These are phyloP conservation scores for Cynodonichthys magdalenae DNA, from an alignment of 2,797 vertebrate genomes.

Conservation along the genomic window DNA sequence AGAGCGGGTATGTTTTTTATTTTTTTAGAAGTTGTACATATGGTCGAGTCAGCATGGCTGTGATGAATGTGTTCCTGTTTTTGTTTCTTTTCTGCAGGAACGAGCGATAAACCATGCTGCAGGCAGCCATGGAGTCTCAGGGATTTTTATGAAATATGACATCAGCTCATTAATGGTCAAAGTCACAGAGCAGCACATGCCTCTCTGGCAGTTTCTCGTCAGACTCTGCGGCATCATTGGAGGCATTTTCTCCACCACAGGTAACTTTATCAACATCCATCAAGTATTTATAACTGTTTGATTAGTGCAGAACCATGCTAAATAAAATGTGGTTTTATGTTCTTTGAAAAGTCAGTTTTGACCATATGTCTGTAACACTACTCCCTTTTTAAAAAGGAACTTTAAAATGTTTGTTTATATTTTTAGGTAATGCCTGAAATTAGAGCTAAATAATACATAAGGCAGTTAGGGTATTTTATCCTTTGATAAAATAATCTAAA, in stretches of 20 bases:
- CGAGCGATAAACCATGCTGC: conserved; percentile 94
- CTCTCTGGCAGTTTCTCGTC: conserved; percentile 96
- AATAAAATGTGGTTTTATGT: background rate
- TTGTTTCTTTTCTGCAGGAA: conserved; percentile 78
- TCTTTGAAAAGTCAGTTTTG: background rate
- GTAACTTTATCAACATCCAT: conserved; percentile 44
- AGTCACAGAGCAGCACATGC: conserved; percentile 98
- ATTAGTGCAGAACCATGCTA: background rate
- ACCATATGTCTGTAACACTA: no score
- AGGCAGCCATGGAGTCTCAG: conserved; percentile 96
- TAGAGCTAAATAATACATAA: background rate
- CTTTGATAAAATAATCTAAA: background rate
- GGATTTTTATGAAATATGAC: conserved; percentile 99
- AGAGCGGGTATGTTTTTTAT: conserved; percentile 71
- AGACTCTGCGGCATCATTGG: conserved; percentile 96
- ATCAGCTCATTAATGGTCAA: conserved; percentile 97
- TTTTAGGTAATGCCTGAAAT: background rate
- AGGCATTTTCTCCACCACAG: conserved; percentile 98
- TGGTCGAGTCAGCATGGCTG: background rate
- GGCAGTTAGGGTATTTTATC: background rate
- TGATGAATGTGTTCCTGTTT: background rate
- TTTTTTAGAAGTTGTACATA: no score
- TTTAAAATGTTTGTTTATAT: background rate
- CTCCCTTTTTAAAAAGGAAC: background rate
- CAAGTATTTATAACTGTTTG: background rate